Evolutionary conservation across 2,113 vertebrate genomes (phyloP).

Genomic region (Poecile atricapillus): DNA sequence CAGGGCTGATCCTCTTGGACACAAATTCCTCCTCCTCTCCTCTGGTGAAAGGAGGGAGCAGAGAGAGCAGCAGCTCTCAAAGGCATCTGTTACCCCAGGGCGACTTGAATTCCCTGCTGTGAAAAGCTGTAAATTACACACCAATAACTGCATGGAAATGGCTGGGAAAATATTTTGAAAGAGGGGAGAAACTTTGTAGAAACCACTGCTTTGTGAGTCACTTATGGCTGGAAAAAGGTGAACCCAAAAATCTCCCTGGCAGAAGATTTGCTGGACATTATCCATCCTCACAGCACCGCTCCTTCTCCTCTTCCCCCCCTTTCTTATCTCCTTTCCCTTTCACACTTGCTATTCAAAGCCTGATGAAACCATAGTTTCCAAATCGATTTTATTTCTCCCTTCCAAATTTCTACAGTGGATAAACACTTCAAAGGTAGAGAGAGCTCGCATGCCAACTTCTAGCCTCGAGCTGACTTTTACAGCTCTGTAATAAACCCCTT

Average conservation of each 20-base stretch:
- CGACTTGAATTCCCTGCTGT: not conserved
- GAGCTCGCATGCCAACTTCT: not conserved
- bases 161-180: slow-evolving; percentile 53
- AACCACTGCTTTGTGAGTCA: not conserved
- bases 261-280: not conserved
- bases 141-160: slow-evolving; percentile 49
- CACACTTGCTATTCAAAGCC: not conserved
- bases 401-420: slow-evolving; percentile 29
- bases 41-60: not conserved
- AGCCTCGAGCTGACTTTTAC: slow-evolving; percentile 58
- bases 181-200: not conserved
- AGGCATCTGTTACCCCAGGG: not conserved
- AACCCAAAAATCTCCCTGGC: not conserved
- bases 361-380: slow-evolving; percentile 26
- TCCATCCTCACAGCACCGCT: not conserved
- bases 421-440: slow-evolving; percentile 44
- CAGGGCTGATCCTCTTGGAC: not conserved
- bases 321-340: slow-evolving; percentile 27
- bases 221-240: not conserved
- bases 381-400: not conserved
- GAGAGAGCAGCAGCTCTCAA: not conserved
- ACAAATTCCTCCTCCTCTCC: not conserved
- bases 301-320: not conserved
- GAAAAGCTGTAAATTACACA: slow-evolving; percentile 41
- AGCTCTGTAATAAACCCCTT: slow-evolving; percentile 43